A percentile compares a stretch with the other conserved stretches of the same genome.
Evolutionary conservation across 2,888 invertebrate genomes (phyloP).

Genomic region (Chymomyza amoena): DNA sequence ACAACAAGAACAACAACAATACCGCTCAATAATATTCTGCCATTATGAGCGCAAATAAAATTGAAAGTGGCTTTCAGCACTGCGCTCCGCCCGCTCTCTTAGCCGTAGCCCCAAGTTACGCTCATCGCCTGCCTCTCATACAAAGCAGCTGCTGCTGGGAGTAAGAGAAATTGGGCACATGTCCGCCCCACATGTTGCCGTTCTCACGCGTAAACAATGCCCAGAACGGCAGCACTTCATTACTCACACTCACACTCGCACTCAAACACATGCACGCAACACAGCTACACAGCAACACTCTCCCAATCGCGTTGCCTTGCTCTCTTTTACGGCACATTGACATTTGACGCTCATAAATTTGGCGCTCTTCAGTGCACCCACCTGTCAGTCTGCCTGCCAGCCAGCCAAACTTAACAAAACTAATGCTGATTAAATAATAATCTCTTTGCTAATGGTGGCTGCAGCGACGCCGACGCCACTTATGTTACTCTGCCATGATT

Average conservation of each 20-base stretch:
- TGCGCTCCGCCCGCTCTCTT: not conserved
- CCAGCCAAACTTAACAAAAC: slow-evolving; percentile 33
- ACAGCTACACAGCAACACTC: not conserved
- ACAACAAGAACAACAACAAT: slow-evolving; percentile 5
- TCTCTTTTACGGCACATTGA: slow-evolving; percentile 5
- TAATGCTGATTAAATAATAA: slow-evolving; percentile 55
- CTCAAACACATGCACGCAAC: not conserved
- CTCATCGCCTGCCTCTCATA: slow-evolving; percentile 1
- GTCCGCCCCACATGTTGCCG: slow-evolving; percentile 6
- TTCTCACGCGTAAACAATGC: slow-evolving; percentile 24
- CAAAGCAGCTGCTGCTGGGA: slow-evolving; percentile 13
- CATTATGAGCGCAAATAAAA: slow-evolving; percentile 62
- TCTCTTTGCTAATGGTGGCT: slow-evolving; percentile 30
- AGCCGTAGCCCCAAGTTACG: not conserved
- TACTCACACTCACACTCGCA: slow-evolving; percentile 3
- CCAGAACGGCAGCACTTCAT: not conserved
- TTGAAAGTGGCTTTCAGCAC: slow-evolving; percentile 55
- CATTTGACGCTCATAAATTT: not conserved
- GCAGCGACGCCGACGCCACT: not conserved
- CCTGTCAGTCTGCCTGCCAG: slow-evolving; percentile 26
- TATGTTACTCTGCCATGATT: slow-evolving; percentile 49
- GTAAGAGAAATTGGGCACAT: not conserved
- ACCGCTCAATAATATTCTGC: slow-evolving; percentile 42
- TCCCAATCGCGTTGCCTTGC: not conserved
- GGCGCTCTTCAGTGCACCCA: slow-evolving; percentile 28